Conservation (phyloP, 2,888 invertebrate genomes). For the Dicyrtoma fusca region DNA sequence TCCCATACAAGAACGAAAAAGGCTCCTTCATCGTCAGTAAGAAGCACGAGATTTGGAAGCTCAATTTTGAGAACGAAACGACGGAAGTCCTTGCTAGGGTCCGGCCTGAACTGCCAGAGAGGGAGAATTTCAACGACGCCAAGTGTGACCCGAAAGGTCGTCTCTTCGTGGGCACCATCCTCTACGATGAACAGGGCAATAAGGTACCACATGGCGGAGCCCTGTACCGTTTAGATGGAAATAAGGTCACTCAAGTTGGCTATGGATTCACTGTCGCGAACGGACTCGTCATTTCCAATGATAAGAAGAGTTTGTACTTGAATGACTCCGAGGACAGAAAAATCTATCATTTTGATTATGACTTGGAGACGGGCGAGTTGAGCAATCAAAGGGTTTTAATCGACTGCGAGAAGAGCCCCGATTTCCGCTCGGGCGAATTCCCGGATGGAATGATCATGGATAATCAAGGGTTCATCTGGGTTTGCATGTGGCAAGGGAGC, state of each 20-base stretch:
- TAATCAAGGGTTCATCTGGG: constrained; percentile 31
- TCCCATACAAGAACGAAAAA: constrained; percentile 23
- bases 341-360: constrained; percentile 34
- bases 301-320: constrained; percentile 15
- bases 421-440: constrained; percentile 23
- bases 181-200: neutral
- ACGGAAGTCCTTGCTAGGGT: neutral
- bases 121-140: constrained; percentile 34
- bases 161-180: constrained; percentile 25
- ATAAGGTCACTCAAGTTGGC: constrained; percentile 15
- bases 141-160: constrained; percentile 29
- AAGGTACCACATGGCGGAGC: constrained; percentile 21
- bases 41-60: constrained; percentile 15
- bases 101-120: neutral
- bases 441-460: constrained; percentile 38
- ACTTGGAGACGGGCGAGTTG: constrained; percentile 15
- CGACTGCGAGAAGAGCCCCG: constrained; percentile 12
- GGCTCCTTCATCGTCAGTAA: constrained; percentile 9
- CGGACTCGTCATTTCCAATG: constrained; percentile 35
- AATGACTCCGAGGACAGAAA: constrained; percentile 34
- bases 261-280: constrained; percentile 26
- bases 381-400: constrained; percentile 26
- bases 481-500: constrained; percentile 23
- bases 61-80: constrained; percentile 11
- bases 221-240: constrained; percentile 30